phyloP scores from a whole-genome alignment of 2,888 invertebrate genomes.

The Lasioglossum leucozonium region DNA sequence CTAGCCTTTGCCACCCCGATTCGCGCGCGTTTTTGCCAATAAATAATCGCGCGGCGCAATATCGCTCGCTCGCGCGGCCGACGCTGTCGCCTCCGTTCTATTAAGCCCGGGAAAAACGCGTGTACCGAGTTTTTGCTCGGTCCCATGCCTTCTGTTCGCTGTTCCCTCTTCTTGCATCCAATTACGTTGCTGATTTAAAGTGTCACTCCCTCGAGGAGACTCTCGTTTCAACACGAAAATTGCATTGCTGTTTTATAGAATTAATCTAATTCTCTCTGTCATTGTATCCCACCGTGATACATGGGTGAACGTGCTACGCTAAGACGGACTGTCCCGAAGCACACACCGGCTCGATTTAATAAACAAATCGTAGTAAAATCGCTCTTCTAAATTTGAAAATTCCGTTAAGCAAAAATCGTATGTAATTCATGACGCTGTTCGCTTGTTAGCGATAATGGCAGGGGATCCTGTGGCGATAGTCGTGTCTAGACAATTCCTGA shows the following conservation, averaged over 20 bases:
- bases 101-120: constrained; percentile 14
- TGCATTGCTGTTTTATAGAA: constrained; percentile 8
- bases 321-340: not conserved
- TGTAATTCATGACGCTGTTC: not conserved
- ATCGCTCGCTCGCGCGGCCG: constrained; percentile 8
- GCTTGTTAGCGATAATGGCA: not conserved
- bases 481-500: not conserved
- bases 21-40: constrained; percentile 28
- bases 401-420: too few species aligned
- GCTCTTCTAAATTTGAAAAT: not conserved
- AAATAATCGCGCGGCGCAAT: constrained; percentile 20
- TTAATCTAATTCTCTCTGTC: not conserved
- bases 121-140: not conserved
- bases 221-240: constrained; percentile 1
- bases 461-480: not conserved
- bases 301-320: too few species aligned
- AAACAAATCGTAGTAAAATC: not conserved
- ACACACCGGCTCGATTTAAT: not conserved
- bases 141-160: not conserved
- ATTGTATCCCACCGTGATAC: not conserved
- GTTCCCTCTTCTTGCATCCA: constrained; percentile 12
- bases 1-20: not conserved
- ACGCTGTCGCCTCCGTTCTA: not conserved
- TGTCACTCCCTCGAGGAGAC: not conserved
- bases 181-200: constrained; percentile 18